These are phyloP conservation scores for Coturnix japonica DNA, from an alignment of 2,113 vertebrate species.

Conservation along the genomic window DNA sequence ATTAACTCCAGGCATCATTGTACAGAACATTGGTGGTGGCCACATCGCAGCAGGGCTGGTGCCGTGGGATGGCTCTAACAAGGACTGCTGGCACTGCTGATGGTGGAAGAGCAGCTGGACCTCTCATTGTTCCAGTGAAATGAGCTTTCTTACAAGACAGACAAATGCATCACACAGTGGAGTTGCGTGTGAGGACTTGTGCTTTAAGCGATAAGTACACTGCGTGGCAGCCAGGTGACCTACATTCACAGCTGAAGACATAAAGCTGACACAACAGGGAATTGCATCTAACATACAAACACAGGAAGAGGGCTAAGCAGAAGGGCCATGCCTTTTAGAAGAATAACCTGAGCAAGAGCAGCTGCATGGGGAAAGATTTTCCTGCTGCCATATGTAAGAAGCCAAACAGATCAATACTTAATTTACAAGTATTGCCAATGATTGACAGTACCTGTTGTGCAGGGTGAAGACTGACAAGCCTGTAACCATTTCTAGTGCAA, in stretches of 20 bases:
- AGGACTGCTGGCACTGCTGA: not conserved
- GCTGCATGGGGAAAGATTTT: not conserved
- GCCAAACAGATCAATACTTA: not conserved
- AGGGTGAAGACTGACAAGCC: not conserved
- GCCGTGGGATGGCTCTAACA: accelerated
- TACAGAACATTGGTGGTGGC: accelerated
- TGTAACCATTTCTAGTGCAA: not conserved
- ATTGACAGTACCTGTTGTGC: not conserved
- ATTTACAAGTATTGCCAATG: not conserved
- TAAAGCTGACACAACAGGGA: not conserved
- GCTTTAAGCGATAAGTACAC: not conserved
- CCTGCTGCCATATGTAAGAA: not conserved
- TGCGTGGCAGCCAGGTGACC: not conserved
- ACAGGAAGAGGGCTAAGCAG: not conserved
- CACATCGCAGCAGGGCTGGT: not conserved
- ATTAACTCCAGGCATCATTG: not conserved
- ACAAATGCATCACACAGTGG: accelerated
- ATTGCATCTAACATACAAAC: not conserved
- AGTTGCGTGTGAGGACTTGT: not conserved
- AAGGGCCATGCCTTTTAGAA: not conserved
- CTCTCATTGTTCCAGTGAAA: not conserved
- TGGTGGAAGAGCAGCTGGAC: not conserved
- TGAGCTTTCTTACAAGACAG: not conserved
- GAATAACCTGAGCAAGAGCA: not conserved
- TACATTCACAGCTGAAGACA: not conserved